phyloP scores from a whole-genome alignment of 2,113 vertebrate genomes.

The Pomatostomus ruficeps region DNA sequence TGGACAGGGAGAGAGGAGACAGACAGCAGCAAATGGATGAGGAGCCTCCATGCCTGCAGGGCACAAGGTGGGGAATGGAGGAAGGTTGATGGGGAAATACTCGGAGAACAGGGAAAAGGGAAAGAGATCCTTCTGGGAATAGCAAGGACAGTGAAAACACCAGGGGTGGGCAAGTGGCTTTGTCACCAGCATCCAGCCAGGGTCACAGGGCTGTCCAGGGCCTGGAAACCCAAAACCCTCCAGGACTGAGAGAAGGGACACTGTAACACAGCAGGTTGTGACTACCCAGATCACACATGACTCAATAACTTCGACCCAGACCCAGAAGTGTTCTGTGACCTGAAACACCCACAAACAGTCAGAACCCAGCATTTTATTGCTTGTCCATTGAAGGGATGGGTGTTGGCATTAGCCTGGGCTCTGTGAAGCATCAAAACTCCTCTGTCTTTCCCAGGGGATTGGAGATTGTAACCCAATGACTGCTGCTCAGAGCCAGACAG shows the following conservation, averaged over 20 bases:
- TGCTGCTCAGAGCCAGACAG: not conserved
- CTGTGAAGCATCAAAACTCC: not conserved
- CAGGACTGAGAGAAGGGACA: not conserved
- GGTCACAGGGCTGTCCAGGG: not conserved
- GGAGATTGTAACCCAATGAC: not conserved
- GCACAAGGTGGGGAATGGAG: not conserved
- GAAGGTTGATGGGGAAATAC: not conserved
- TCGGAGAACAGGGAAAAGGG: not conserved
- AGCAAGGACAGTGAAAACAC: not conserved
- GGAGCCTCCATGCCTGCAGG: not conserved
- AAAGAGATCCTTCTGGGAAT: accelerated
- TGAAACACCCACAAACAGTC: not conserved
- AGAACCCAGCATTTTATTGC: not conserved
- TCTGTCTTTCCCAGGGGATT: not conserved
- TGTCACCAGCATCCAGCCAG: not conserved
- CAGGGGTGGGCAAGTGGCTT: not conserved
- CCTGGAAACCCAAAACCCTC: not conserved
- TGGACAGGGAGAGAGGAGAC: not conserved
- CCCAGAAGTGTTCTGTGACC: not conserved
- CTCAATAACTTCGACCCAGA: not conserved
- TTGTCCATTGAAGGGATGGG: not conserved
- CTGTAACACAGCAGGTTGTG: accelerated
- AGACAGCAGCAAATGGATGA: not conserved
- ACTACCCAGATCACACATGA: not conserved
- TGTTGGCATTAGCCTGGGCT: not conserved